Evolutionary conservation across 2,888 invertebrate genomes (phyloP).

Genomic region (Sympetrum striolatum): DNA sequence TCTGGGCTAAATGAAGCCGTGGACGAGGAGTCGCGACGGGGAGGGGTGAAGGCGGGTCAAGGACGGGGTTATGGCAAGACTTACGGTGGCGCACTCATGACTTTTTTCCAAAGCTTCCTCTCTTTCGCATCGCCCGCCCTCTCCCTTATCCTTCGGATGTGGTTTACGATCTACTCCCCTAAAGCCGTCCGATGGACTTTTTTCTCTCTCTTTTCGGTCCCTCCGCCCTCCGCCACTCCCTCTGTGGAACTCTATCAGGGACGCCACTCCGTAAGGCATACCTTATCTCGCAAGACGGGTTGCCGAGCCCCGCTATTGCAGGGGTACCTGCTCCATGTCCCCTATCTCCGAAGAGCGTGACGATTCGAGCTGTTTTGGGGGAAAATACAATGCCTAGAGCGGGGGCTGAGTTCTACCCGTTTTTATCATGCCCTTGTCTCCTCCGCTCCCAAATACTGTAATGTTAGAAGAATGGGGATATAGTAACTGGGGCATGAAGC

Average conservation of each 20-base stretch:
- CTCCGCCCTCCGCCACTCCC: neutral
- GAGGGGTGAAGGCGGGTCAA: neutral
- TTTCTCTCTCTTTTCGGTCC: neutral
- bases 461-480: no score
- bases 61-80: neutral
- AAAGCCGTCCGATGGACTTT: neutral
- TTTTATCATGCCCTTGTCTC: no score
- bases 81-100: neutral
- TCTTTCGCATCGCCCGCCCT: neutral
- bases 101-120: conserved; percentile 10
- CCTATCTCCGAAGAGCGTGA: neutral
- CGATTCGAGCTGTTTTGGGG: neutral
- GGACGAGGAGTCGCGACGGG: neutral
- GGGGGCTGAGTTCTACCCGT: no score
- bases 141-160: neutral
- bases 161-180: conserved; percentile 22
- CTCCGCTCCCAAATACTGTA: no score
- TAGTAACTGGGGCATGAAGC: no score
- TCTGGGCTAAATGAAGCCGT: conserved; percentile 32
- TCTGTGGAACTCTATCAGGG: neutral
- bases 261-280: neutral
- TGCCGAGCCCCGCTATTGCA: neutral
- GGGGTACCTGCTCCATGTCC: neutral
- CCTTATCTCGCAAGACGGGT: neutral
- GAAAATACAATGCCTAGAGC: neutral